A percentile compares a stretch with the other conserved stretches of the same genome.
These are phyloP conservation scores for Pangasius krempfi DNA, from an alignment of 2,797 vertebrate species.

Conservation along the genomic window DNA sequence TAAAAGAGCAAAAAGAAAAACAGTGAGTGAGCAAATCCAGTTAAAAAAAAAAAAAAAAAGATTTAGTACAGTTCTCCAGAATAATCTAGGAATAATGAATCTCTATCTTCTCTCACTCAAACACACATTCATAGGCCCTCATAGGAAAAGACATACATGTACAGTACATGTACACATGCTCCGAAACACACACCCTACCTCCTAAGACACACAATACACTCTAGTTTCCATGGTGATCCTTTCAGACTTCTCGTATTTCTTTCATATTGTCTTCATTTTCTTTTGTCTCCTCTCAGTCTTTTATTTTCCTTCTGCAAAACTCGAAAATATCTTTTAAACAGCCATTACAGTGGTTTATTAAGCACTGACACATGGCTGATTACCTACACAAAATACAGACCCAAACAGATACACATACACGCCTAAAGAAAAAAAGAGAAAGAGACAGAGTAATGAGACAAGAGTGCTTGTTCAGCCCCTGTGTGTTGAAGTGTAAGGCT, in stretches of 20 bases:
- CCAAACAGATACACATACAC: neutral
- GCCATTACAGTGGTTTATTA: neutral
- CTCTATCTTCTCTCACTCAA: neutral
- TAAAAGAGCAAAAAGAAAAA: neutral
- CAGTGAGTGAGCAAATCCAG: neutral
- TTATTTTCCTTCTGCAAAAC: slow-evolving; percentile 9
- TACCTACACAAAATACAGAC: neutral
- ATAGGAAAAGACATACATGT: slow-evolving; percentile 37
- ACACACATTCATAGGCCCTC: slow-evolving; percentile 36
- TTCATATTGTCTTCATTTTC: slow-evolving; percentile 35
- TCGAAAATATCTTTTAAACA: slow-evolving; percentile 32
- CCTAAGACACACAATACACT: slow-evolving; percentile 46
- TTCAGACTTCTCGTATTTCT: slow-evolving; percentile 38
- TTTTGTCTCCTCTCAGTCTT: slow-evolving; percentile 29
- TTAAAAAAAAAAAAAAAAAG: neutral
- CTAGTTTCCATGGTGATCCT: slow-evolving; percentile 59
- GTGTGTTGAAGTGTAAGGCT: slow-evolving; percentile 9
- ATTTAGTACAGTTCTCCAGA: neutral
- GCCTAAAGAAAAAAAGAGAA: neutral
- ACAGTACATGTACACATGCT: slow-evolving; percentile 15
- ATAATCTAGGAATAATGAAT: neutral
- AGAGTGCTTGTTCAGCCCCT: neutral
- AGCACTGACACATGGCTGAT: neutral
- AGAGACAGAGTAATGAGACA: neutral
- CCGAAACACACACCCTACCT: slow-evolving; percentile 40